Conservation (phyloP, 2,113 vertebrate species). For the Oplegnathus fasciatus region DNA sequence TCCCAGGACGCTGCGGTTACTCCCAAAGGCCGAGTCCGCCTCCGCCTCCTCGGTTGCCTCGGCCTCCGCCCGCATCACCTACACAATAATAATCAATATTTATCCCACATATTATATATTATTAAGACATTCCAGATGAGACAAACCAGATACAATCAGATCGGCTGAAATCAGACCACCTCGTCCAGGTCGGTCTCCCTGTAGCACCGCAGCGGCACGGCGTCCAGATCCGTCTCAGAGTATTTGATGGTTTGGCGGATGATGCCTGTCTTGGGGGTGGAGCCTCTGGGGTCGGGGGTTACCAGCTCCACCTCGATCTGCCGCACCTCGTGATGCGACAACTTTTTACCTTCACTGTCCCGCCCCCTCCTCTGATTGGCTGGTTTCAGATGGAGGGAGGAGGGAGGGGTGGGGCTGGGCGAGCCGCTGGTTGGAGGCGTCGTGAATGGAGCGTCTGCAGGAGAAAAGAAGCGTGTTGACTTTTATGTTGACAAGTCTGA, state of each 20-base stretch:
- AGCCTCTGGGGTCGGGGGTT: slow-evolving; percentile 60
- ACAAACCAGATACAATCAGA: too few relatives aligned
- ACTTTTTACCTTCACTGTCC: slow-evolving; percentile 34
- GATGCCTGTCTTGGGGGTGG: slow-evolving; percentile 74
- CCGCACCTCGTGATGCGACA: slow-evolving; percentile 80
- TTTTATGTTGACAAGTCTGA: not conserved
- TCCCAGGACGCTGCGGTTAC: slow-evolving; percentile 87
- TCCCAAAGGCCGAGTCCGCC: slow-evolving; percentile 91
- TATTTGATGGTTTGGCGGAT: slow-evolving; percentile 90
- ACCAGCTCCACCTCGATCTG: slow-evolving; percentile 89
- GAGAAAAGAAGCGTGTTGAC: not conserved
- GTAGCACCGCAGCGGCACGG: slow-evolving; percentile 93
- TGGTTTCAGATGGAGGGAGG: slow-evolving; percentile 56
- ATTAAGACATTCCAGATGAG: too few relatives aligned
- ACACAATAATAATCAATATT: not conserved
- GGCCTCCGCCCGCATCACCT: slow-evolving; percentile 79
- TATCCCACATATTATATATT: not conserved
- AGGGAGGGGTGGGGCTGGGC: slow-evolving; percentile 53
- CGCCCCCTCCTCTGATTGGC: slow-evolving; percentile 45
- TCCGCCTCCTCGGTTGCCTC: slow-evolving; percentile 86
- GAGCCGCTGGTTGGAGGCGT: slow-evolving; percentile 58
- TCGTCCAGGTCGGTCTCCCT: slow-evolving; percentile 96
- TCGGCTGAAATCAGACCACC: slow-evolving; percentile 69
- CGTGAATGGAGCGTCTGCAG: slow-evolving; percentile 43
- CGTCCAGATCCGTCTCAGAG: slow-evolving; percentile 96